Evolutionary conservation across 2,113 vertebrate species (phyloP), one percentile per base, ranked within the genome.

Genomic region (Eira barbara): DNA sequence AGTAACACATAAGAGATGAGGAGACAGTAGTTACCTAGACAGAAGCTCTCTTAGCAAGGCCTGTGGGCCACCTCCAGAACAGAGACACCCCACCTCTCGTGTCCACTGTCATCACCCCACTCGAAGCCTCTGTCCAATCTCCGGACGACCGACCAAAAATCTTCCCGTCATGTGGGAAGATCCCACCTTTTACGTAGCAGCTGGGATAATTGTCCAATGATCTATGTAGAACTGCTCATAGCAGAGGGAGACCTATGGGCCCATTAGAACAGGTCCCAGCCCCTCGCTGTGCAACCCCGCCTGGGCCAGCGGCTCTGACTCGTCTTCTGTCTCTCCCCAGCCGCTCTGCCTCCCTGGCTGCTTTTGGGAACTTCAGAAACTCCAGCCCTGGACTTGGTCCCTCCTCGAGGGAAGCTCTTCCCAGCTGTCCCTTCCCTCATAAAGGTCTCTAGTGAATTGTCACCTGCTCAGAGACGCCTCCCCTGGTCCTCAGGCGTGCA

Each of bases 241-340:
- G n/a, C 55, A 6, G 7, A 36, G 25, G 0, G 0, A 3, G 17
- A 15, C n/a, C 21, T 25, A 4, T 7, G 1, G 1, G 15, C 52
- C 7, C 55, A 0, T 20, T 10, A 34, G 59, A n/a, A 52, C 39
- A 7, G 17, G 45, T 21, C 29, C 39, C 57, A 20, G 2, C 7
- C 20, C 63, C 55, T 3, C 39, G 61, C 57, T 10, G 82, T 13
- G 63, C n/a, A 20, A 17, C n/a, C 20, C 65, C 7, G 2, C 15
- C 65, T 13, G 2, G 11, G 76, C 47, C 65, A 0, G 36, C 39
- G 3, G 55, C 36, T n/a, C 42, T 13, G 2, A 17, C 79, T 36
- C 23, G 47, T 10, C 13, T 20, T n/a, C 27, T 3, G 0, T 23
- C 47, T 42, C 59, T 55, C 25, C 25, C n/a, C 1, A 29, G 18